Evolutionary conservation across 35 echinoderm and acorn worm genomes (phyloP), one percentile per base, ranked within the genome.

Genomic region (Heliocidaris erythrogramma): DNA sequence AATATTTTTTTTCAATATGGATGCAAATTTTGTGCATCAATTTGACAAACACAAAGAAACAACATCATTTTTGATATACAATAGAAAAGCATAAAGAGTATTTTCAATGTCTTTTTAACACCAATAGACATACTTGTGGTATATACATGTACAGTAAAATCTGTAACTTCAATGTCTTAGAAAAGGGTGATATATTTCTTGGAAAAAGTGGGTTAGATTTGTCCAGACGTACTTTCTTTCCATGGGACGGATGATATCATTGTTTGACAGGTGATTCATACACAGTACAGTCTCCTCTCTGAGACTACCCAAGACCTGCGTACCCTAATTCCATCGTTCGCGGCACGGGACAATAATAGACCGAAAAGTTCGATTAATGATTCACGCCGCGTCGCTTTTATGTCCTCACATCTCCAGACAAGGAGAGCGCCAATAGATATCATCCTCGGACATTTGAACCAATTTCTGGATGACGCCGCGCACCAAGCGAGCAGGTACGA

Each of bases 331-430:
- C 17, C 65, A 78, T 78, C 65, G 21, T 78, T 78, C 27, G 65
- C 21, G 65, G 65, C 65, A 78, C 65, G 27, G 52, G 52, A 14
- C 52, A 24, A 78, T 78, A 78, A 78, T 78, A 21, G 65, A 78
- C 65, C 65, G 65, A 78, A 78, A 78, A 78, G 65, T 78, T 78
- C 27, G 65, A 78, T 78, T 21, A 78, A 78, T 78, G 65, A 78
- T 78, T 78, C 65, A 78, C 65, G 65, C 65, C 65, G 27, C 65
- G 65, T 78, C 18, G 65, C 65, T 21, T 78, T 78, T n/a, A 78
- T 78, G 65, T 78, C 65, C 21, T 24, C 65, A 27, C 21, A 78
- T 27, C 18, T 24, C 18, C 65, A 78, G 65, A 78, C 65, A 24
- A 78, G 65, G 21, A 8, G 65, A 78, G 65, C 65, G 35, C 27